These are phyloP conservation scores for Pseudococcus longispinus DNA, from an alignment of 2,888 invertebrate species.

Conservation along the genomic window DNA sequence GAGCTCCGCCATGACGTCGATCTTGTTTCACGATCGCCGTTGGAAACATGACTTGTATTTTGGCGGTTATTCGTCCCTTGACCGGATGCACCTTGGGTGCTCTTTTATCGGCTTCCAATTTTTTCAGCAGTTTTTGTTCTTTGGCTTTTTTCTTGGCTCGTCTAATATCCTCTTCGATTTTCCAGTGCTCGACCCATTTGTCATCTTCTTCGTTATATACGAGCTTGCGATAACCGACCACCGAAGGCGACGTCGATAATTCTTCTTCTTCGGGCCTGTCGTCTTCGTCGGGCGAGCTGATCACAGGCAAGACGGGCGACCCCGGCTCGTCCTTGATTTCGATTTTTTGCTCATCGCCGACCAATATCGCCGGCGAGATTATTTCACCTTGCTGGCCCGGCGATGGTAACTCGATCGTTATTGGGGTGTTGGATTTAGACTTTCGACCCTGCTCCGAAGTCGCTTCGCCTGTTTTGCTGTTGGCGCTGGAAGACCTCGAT, in stretches of 20 bases:
- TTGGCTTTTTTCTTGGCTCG: background rate
- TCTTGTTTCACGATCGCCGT: slow-evolving; percentile 39
- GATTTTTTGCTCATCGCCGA: background rate
- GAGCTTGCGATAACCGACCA: slow-evolving; percentile 35
- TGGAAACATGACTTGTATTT: slow-evolving; percentile 43
- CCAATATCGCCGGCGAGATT: background rate
- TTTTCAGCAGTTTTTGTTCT: background rate
- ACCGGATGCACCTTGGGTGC: slow-evolving; percentile 10
- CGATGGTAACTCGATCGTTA: background rate
- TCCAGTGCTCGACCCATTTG: slow-evolving; percentile 47
- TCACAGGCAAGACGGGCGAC: background rate
- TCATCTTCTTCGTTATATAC: slow-evolving; percentile 10
- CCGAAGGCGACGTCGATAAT: slow-evolving; percentile 23
- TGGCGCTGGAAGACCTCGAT: background rate
- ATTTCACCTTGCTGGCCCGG: background rate
- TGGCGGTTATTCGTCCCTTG: slow-evolving; percentile 25
- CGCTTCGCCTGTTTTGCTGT: background rate
- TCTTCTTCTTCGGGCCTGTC: background rate
- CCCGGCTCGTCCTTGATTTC: background rate
- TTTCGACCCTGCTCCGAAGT: background rate
- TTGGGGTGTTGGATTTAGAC: background rate
- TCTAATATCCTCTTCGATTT: slow-evolving; percentile 20
- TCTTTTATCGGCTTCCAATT: background rate
- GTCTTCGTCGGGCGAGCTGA: background rate
- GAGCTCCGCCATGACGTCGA: background rate